These are phyloP conservation scores for Chalcis sispes DNA, from an alignment of 2,888 invertebrate species.

Conservation along the genomic window DNA sequence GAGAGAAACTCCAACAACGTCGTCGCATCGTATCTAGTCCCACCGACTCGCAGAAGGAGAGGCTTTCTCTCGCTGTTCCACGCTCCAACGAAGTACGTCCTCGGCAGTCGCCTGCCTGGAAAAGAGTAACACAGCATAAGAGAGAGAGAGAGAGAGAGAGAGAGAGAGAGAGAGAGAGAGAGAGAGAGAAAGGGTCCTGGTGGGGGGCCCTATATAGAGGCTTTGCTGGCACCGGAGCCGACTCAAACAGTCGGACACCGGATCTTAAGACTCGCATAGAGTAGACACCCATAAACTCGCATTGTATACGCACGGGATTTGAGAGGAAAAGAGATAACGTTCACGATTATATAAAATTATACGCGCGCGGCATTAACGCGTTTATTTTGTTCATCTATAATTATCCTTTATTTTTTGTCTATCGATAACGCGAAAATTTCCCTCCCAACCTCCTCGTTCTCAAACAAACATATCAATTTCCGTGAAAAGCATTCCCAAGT, in stretches of 20 bases:
- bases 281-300: neutral
- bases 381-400: too few species aligned
- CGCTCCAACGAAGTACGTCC: constrained; percentile 31
- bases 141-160: constrained; percentile 17
- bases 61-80: constrained; percentile 51
- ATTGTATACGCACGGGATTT: neutral
- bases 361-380: neutral
- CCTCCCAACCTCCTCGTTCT: too few species aligned
- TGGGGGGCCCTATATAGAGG: constrained; percentile 58
- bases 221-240: constrained; percentile 33
- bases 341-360: too few species aligned
- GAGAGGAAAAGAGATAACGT: neutral
- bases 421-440: too few species aligned
- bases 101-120: neutral
- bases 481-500: too few species aligned
- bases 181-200: constrained; percentile 24
- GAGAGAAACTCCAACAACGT: neutral
- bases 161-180: constrained; percentile 16
- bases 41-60: constrained; percentile 36
- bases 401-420: too few species aligned
- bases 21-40: too few species aligned
- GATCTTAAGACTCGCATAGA: constrained; percentile 46
- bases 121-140: neutral
- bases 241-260: constrained; percentile 53
- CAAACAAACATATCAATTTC: too few species aligned